Evolutionary conservation across 1,140 invertebrate genomes (phyloP).

Genomic region (Telenomus remus): DNA sequence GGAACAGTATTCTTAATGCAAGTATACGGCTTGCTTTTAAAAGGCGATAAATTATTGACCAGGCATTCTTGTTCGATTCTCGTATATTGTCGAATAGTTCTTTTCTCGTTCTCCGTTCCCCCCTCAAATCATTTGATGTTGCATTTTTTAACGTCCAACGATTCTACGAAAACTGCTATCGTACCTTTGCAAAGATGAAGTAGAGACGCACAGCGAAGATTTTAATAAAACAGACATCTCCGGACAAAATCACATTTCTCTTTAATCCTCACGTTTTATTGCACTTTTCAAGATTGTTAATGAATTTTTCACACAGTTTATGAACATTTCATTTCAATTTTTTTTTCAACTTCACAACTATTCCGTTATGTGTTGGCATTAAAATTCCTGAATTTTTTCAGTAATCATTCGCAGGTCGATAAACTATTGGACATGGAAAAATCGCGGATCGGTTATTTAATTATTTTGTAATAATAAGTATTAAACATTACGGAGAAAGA

Average conservation of each 20-base stretch:
- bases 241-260: too few relatives aligned
- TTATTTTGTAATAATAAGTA: conserved; percentile 31
- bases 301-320: too few relatives aligned
- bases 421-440: background rate
- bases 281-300: too few relatives aligned
- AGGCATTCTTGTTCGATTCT: conserved; percentile 50
- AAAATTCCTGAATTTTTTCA: too few relatives aligned
- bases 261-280: too few relatives aligned
- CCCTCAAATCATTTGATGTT: conserved; percentile 32
- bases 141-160: conserved; percentile 23
- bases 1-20: conserved; percentile 53
- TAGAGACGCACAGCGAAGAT: too few relatives aligned
- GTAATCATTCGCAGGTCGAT: conserved; percentile 10
- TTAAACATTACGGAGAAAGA: conserved; percentile 16
- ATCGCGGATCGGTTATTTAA: conserved; percentile 28
- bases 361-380: too few relatives aligned
- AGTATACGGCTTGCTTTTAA: conserved; percentile 39
- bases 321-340: too few relatives aligned
- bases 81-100: conserved; percentile 43
- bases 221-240: too few relatives aligned
- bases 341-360: too few relatives aligned
- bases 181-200: background rate
- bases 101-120: conserved; percentile 32
- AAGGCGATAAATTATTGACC: conserved; percentile 58
- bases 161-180: conserved; percentile 23